A percentile compares a stretch with the other conserved stretches of the same genome.
These are phyloP conservation scores for fruit fly (Drosophila melanogaster) DNA, from an alignment of 1,140 invertebrate genomes.

Conservation along the genomic window DNA sequence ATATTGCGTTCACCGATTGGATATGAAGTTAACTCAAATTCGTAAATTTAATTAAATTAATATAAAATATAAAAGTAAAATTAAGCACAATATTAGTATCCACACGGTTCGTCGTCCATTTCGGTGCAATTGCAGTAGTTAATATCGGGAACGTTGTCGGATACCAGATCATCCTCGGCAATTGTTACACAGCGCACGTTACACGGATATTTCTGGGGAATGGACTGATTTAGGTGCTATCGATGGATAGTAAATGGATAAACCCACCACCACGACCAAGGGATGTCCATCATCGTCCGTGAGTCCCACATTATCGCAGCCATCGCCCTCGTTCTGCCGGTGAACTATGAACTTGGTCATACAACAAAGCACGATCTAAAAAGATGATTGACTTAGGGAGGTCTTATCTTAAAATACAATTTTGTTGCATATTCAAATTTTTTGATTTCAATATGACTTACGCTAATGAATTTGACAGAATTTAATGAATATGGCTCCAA, in stretches of 20 bases:
- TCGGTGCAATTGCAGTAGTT: conserved; percentile 60
- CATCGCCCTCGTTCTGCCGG: conserved; percentile 55
- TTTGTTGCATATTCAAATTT: no score
- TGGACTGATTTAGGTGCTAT: not conserved
- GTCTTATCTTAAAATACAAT: no score
- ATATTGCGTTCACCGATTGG: no score
- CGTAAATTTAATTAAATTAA: not conserved
- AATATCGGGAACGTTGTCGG: conserved; percentile 53
- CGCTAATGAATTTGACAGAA: no score
- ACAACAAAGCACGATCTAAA: conserved; percentile 66
- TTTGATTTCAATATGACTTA: no score
- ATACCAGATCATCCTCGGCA: conserved; percentile 63
- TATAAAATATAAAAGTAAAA: conserved; percentile 38
- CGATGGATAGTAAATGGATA: not conserved
- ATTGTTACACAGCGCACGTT: conserved; percentile 62
- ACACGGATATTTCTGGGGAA: conserved; percentile 50
- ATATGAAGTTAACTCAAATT: not conserved
- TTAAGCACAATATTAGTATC: not conserved
- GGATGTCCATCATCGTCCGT: conserved; percentile 68
- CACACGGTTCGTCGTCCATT: conserved; percentile 35
- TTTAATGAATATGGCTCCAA: no score
- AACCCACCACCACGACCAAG: conserved; percentile 64
- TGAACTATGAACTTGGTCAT: conserved; percentile 65
- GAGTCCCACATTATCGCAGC: conserved; percentile 46
- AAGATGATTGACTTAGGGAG: not conserved